Evolutionary conservation across 2,113 vertebrate genomes (phyloP).

Genomic region (Leptosomus discolor): DNA sequence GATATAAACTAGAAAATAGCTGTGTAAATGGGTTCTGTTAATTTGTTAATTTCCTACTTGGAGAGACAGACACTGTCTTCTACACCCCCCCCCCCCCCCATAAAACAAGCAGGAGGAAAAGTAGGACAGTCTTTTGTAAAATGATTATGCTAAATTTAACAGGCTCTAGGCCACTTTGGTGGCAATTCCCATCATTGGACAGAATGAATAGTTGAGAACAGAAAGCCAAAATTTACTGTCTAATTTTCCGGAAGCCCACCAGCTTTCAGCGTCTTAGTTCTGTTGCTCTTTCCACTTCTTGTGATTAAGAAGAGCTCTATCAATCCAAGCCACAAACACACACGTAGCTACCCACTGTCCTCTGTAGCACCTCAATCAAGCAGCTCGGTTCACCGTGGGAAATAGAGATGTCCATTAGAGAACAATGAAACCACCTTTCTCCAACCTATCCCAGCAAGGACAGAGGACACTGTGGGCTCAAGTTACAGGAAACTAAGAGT

Average conservation of each 20-base stretch:
- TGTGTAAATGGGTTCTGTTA: neutral
- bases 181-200: neutral
- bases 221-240: neutral
- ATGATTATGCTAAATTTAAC: neutral
- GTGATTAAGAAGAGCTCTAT: neutral
- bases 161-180: neutral
- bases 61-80: neutral
- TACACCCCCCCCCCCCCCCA: no score
- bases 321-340: neutral
- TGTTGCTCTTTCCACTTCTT: neutral
- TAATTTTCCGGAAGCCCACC: neutral
- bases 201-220: neutral
- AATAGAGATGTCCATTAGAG: neutral
- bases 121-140: neutral
- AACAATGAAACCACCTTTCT: neutral
- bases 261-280: neutral
- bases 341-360: neutral
- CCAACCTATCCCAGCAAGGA: neutral
- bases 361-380: neutral
- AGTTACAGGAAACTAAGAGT: neutral
- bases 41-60: neutral
- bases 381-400: neutral
- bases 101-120: constrained; percentile 4
- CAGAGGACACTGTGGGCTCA: neutral
- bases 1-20: neutral